These are phyloP conservation scores for Pomatorhinus ruficollis DNA, from an alignment of 2,113 vertebrate species.

Conservation along the genomic window DNA sequence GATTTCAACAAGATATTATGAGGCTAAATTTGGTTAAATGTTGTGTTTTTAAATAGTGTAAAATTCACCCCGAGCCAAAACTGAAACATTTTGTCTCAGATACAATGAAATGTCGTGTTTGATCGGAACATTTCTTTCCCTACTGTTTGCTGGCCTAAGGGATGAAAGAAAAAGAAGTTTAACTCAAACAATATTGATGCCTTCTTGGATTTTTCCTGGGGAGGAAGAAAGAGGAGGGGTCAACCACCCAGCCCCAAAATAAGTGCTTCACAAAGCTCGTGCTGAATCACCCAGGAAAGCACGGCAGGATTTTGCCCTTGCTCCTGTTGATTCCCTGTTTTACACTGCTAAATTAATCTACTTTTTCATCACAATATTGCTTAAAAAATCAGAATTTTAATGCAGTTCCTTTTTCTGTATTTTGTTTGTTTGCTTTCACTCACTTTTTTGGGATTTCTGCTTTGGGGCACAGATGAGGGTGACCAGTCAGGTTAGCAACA, in stretches of 20 bases:
- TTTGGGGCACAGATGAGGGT: background rate
- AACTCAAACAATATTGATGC: background rate
- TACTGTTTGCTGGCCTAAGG: background rate
- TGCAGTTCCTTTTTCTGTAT: background rate
- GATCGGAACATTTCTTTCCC: background rate
- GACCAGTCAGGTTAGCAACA: background rate
- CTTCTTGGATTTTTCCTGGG: background rate
- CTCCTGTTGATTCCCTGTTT: background rate
- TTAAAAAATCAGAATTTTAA: background rate
- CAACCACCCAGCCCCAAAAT: background rate
- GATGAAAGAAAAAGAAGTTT: background rate
- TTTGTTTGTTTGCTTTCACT: background rate
- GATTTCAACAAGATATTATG: conserved; percentile 16
- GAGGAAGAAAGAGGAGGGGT: background rate
- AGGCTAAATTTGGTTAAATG: background rate
- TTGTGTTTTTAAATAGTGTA: conserved; percentile 29
- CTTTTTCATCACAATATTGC: background rate
- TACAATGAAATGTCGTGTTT: background rate
- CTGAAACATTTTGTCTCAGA: background rate
- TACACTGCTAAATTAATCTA: background rate
- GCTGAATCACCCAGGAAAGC: background rate
- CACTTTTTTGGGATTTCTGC: background rate
- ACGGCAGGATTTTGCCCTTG: background rate
- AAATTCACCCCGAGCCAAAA: background rate
- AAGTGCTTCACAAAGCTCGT: background rate